Base-by-base conservation (phyloP, 2,888 invertebrate genomes). In the Nowickia ferox region DNA sequence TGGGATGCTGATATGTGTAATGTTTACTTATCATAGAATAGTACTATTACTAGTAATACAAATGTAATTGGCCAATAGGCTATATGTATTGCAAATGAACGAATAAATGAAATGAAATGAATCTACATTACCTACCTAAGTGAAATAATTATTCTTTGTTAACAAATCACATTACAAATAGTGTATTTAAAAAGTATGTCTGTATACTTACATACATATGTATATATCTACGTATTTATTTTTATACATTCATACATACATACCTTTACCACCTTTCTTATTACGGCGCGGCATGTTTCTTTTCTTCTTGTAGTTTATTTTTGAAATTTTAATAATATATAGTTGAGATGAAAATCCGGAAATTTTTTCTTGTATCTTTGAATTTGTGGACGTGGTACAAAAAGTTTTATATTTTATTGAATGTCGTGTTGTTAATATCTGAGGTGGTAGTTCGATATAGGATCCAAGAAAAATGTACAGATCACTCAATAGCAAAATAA, bases 231-330 rank as follows among this genome's bases (percentile, higher is more conserved):
- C 6, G 4, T 30, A 30, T 30, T 30, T 30, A 30, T 30, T 15
- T 69, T 13, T 74, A 10, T 19, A 38, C 38, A 38, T 38, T n/a
- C 44, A 53, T 22, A 42, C 19, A 17, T 57, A 90, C 91, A 90
- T 88, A 93, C 92, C 92, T 92, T 92, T 93, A 75, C 90, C 91
- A 82, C 90, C 90, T 88, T 92, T 92, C 69, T 91, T 92, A 87
- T 93, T 93, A 77, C 91, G 92, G 85, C 91, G 91, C 88, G 93
- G 91, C 92, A 92, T 92, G 71, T 88, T 90, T 13, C 9, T 30
- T 55, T 83, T 88, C 77, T 84, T 88, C 87, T 83, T 88, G 87
- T 79, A 77, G 61, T 85, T 69, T 68, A 78, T 59, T 84, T 81
- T 69, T 40, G 38, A 65, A 57, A 63, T 63, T 82, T 57, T 71